A percentile compares a stretch with the other conserved stretches of the same genome.
Conservation (phyloP, 2,888 invertebrate species). For the Zaprionus obscuricornis region DNA sequence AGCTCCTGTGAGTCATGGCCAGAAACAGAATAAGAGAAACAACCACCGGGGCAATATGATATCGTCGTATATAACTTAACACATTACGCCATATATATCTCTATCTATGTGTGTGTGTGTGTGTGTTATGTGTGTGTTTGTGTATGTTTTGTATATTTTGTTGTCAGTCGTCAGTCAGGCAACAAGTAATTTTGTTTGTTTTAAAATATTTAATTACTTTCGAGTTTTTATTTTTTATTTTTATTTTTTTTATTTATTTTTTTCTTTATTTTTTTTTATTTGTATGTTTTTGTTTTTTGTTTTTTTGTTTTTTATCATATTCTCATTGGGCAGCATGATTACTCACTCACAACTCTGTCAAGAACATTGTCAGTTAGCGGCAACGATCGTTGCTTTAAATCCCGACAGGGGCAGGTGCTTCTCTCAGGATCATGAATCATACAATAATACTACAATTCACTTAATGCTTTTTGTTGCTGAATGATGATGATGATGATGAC, state of each 20-base stretch:
- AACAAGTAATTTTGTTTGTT: slow-evolving; percentile 73
- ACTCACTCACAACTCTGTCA: slow-evolving; percentile 40
- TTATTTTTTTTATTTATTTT: slow-evolving; percentile 5
- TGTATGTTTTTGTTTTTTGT: too few relatives aligned
- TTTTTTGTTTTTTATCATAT: slow-evolving; percentile 17
- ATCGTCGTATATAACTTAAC: slow-evolving; percentile 29
- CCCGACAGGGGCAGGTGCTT: slow-evolving; percentile 35
- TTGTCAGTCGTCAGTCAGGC: slow-evolving; percentile 43
- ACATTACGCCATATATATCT: slow-evolving; percentile 13
- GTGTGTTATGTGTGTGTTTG: slow-evolving; percentile 1
- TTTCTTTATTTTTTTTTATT: slow-evolving; percentile 11
- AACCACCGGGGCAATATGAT: slow-evolving; percentile 60
- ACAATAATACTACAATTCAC: slow-evolving; percentile 20
- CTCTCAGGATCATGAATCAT: slow-evolving; percentile 45
- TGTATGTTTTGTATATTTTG: slow-evolving; percentile 11
- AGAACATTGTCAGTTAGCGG: too few relatives aligned
- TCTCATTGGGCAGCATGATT: too few relatives aligned
- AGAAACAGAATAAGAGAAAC: slow-evolving; percentile 39
- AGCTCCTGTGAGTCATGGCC: slow-evolving; percentile 66
- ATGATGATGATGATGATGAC: slow-evolving; percentile 1
- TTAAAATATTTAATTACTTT: slow-evolving; percentile 75
- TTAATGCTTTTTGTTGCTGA: slow-evolving; percentile 8
- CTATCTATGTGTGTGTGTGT: slow-evolving; percentile 9
- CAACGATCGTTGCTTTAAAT: slow-evolving; percentile 11
- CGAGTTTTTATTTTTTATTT: too few relatives aligned